Conservation (phyloP, 2,113 vertebrate species). For the Mustela nigripes region DNA sequence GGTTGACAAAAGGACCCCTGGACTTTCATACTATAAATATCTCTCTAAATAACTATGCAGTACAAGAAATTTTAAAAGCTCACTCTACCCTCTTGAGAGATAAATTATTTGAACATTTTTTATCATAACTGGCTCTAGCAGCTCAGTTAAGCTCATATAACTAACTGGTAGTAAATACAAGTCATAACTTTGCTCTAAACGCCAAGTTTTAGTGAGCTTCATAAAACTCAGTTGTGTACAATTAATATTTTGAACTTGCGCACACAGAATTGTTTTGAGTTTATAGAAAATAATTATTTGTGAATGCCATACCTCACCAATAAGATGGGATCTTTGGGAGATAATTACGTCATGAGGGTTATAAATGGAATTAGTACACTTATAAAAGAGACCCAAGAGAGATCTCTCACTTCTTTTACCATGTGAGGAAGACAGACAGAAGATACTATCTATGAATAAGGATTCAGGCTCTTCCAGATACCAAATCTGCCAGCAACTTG, state of each 20-base stretch:
- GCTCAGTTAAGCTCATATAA: background rate
- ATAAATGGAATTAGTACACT: background rate
- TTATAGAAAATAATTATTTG: conserved; percentile 26
- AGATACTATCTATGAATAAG: background rate
- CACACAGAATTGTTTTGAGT: background rate
- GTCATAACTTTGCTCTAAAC: background rate
- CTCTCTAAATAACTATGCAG: background rate
- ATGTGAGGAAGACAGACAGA: background rate
- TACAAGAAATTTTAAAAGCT: conserved; percentile 43
- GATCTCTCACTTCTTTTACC: background rate
- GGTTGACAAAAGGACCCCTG: conserved; percentile 15
- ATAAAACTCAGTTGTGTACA: background rate
- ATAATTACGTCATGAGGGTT: background rate
- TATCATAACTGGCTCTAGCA: conserved; percentile 11
- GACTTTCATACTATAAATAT: conserved; percentile 39
- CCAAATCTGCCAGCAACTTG: background rate
- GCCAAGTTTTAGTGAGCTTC: background rate
- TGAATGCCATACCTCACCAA: background rate
- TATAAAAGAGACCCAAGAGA: background rate
- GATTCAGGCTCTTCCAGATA: background rate
- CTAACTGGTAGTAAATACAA: background rate
- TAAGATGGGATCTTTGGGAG: background rate
- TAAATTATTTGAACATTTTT: conserved; percentile 3
- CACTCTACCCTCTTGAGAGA: background rate
- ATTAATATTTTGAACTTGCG: background rate